Percentiles rank a stretch among this genome's conserved stretches.
phyloP scores from a whole-genome alignment of 2,888 invertebrate species.

The Drosophila kanekoi region DNA sequence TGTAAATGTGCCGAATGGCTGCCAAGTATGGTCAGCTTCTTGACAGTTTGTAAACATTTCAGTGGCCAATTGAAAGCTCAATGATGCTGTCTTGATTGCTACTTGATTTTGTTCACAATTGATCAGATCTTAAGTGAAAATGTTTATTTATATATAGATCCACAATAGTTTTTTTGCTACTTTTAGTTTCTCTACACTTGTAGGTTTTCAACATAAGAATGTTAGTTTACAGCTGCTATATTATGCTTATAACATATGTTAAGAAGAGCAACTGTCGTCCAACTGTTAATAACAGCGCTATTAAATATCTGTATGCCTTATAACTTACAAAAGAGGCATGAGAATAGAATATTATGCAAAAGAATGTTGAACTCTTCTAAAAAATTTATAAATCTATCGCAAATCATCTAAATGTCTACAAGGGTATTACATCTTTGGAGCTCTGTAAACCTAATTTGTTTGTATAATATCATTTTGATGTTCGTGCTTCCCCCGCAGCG shows the following conservation, averaged over 20 bases:
- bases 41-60: slow-evolving; percentile 62
- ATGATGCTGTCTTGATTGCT: slow-evolving; percentile 39
- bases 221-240: too few relatives aligned
- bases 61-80: slow-evolving; percentile 65
- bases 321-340: too few relatives aligned
- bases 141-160: background rate
- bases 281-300: too few relatives aligned
- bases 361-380: background rate
- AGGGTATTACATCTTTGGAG: background rate
- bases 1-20: slow-evolving; percentile 6
- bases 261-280: too few relatives aligned
- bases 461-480: too few relatives aligned
- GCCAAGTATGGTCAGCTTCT: slow-evolving; percentile 49
- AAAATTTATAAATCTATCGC: background rate
- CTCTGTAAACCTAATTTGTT: background rate
- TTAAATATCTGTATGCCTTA: too few relatives aligned
- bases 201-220: too few relatives aligned
- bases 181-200: background rate
- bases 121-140: slow-evolving; percentile 3
- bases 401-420: background rate
- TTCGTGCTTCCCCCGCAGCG: too few relatives aligned
- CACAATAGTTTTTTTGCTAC: background rate
- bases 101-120: slow-evolving; percentile 37
- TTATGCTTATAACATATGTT: background rate
- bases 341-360: background rate